Evolutionary conservation across 92 coral and sea anemone genomes (phyloP).

Genomic region (Desmophyllum pertusum): DNA sequence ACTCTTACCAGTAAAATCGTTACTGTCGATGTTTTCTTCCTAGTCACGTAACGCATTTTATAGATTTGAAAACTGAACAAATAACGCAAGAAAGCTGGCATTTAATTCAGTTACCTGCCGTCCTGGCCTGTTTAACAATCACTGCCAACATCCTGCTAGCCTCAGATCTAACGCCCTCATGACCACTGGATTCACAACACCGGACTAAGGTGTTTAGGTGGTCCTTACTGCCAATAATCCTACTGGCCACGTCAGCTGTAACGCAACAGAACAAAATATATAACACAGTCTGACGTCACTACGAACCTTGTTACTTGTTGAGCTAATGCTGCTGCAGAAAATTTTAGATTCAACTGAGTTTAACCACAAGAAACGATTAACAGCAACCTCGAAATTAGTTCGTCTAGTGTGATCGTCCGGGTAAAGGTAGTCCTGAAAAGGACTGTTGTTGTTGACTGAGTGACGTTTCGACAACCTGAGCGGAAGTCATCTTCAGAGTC

Average conservation of each 20-base stretch:
- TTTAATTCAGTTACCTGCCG: conserved; percentile 62
- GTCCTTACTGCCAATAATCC: conserved; percentile 54
- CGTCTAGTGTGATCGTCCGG: no score
- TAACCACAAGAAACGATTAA: no score
- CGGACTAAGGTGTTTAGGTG: conserved; percentile 73
- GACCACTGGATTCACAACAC: conserved; percentile 81
- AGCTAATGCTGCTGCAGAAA: no score
- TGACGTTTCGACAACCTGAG: no score
- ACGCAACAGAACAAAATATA: background rate
- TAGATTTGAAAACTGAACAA: no score
- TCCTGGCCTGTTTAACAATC: conserved; percentile 77
- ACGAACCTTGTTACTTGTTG: no score
- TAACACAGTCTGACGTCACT: background rate
- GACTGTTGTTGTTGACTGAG: no score
- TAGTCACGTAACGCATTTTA: background rate
- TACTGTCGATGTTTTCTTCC: background rate
- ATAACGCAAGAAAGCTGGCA: background rate
- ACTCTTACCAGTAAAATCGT: no score
- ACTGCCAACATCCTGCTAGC: conserved; percentile 85
- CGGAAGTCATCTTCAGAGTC: no score
- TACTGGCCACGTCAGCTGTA: conserved; percentile 81
- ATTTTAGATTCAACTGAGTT: no score
- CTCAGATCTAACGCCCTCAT: conserved; percentile 86
- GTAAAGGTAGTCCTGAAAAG: no score
- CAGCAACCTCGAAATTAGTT: no score